A percentile compares a stretch with the other conserved stretches of the same genome.
phyloP scores from a whole-genome alignment of 2,888 invertebrate genomes.

The Caenorhabditis auriculariae region DNA sequence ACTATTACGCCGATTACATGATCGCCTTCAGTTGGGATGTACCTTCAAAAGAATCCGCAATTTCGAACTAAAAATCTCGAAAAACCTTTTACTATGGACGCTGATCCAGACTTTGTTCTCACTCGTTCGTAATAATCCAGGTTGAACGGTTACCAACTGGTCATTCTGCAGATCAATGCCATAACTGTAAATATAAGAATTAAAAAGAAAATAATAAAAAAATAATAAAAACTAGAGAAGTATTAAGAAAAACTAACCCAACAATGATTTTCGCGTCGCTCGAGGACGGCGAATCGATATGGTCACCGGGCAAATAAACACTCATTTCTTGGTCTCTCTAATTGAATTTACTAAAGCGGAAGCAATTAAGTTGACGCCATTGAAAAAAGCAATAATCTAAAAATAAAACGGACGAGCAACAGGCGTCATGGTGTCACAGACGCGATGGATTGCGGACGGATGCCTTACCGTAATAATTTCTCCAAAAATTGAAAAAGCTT shows the following conservation, averaged over 20 bases:
- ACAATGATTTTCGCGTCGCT: constrained; percentile 19
- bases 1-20: constrained; percentile 56
- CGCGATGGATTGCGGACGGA: no score
- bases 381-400: no score
- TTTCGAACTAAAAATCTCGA: background rate
- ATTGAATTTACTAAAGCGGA: no score
- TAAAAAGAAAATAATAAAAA: background rate
- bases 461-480: no score
- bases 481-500: no score
- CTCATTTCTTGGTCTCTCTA: no score
- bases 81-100: constrained; percentile 42
- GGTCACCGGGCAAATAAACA: constrained; percentile 25
- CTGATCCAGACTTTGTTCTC: constrained; percentile 42
- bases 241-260: background rate
- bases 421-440: no score
- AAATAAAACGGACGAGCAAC: no score
- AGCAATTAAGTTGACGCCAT: no score
- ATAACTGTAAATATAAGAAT: constrained; percentile 18
- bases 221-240: background rate
- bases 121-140: constrained; percentile 26
- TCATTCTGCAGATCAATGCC: constrained; percentile 37
- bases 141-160: constrained; percentile 24
- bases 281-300: constrained; percentile 20
- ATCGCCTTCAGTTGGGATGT: constrained; percentile 58
- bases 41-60: constrained; percentile 33